These are phyloP conservation scores for Philhelius pedissequus DNA, from an alignment of 2,888 invertebrate species.

Conservation along the genomic window DNA sequence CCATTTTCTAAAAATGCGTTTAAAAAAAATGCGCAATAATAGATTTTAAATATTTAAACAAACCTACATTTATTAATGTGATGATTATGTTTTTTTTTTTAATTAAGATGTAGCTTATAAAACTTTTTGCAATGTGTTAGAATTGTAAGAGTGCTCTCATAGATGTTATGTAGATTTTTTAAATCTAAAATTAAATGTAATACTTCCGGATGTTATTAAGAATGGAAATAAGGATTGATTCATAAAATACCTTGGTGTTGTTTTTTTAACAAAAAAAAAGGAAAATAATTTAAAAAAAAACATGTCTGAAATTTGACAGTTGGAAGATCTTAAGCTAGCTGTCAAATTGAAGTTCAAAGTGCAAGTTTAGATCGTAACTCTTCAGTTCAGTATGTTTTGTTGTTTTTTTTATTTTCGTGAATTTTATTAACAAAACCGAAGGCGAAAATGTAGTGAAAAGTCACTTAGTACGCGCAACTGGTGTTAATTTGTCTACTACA, in stretches of 20 bases:
- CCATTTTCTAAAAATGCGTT: conserved; percentile 19
- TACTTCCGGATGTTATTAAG: too few species aligned
- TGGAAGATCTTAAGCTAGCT: not conserved
- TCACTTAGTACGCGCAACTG: too few species aligned
- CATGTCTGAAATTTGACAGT: not conserved
- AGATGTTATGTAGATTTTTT: not conserved
- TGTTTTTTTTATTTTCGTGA: too few species aligned
- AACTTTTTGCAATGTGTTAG: not conserved
- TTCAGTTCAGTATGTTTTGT: too few species aligned
- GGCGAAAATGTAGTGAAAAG: too few species aligned
- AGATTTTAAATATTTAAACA: not conserved
- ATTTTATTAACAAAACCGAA: too few species aligned
- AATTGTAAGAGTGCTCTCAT: not conserved
- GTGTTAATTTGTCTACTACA: too few species aligned
- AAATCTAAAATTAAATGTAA: not conserved
- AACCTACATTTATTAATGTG: conserved; percentile 7
- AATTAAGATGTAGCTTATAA: not conserved
- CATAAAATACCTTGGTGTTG: too few species aligned
- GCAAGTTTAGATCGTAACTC: too few species aligned
- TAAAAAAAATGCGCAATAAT: not conserved
- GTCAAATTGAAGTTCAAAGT: not conserved
- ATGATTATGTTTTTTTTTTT: conserved; percentile 1
- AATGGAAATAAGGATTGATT: too few species aligned
- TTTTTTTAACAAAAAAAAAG: too few species aligned
- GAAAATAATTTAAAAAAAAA: too few species aligned